Evolutionary conservation across 2,888 invertebrate species (phyloP), one percentile per base, ranked within the genome.

Genomic region (Sphecodes monilicornis): DNA sequence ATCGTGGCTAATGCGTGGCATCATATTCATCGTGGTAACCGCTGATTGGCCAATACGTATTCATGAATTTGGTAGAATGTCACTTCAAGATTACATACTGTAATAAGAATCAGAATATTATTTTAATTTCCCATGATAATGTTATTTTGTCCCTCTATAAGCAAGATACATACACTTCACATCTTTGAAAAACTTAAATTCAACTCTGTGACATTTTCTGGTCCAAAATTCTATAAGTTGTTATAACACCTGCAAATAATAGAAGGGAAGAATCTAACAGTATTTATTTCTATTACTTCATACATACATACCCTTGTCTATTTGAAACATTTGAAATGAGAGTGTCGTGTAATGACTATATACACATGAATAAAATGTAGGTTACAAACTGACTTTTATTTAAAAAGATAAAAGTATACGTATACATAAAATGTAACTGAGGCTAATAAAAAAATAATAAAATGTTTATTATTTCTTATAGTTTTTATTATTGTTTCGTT

Each of bases 1-100:
- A 88, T 84, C 75, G 84, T 77, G 77, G 82, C 76, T 91, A 92
- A 92, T 91, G 96, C 96, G 96, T 96, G 96, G 96, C 96, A 96
- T 79, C 84, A 95, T 95, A 95, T 96, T 95, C 95, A 96, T 96
- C 96, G 97, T 97, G 97, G 96, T 96, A 95, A 93, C 92, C 95
- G 95, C 93, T 95, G 96, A 97, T 97, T 97, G 97, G 97, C 95
- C 92, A 92, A 82, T 72, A 72, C 76, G 29, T 77, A 77, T 76
- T 80, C 66, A 46, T 77, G 78, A 82, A 76, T 80, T 78, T 78
- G 64, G 84, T 85, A 80, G 82, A 69, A 88, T 77, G 74, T 76
- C 66, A 84, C 84, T 36, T 18, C 36, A 26, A 86, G 79, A 84
- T 82, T 87, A 81, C 75, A 43, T 64, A 22, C 43, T 76, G 57